A percentile compares a stretch with the other conserved stretches of the same genome.
Evolutionary conservation across 2,888 invertebrate genomes (phyloP).

Genomic region (Drosophila tanythrix): DNA sequence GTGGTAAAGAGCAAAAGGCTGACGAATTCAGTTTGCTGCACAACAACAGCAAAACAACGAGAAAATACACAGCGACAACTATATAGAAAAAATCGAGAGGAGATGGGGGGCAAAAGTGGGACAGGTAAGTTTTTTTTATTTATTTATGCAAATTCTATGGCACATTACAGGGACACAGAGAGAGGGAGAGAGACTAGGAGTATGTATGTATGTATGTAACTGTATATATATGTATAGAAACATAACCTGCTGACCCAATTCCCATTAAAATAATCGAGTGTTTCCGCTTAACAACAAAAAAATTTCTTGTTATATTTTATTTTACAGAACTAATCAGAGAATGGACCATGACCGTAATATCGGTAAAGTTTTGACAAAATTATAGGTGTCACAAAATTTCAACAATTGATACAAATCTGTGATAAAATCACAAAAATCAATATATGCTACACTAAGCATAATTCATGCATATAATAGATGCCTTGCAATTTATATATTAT

Average conservation of each 20-base stretch:
- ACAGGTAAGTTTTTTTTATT: conserved; percentile 50
- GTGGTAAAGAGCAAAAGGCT: conserved; percentile 23
- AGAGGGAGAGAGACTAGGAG: not conserved
- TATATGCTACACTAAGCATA: not conserved
- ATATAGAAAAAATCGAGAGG: conserved; percentile 1
- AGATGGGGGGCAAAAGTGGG: conserved; percentile 21
- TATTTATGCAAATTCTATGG: conserved; percentile 60
- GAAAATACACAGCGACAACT: conserved; percentile 19
- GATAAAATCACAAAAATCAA: not conserved
- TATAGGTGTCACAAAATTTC: not conserved
- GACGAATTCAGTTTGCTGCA: conserved; percentile 3
- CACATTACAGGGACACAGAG: not conserved
- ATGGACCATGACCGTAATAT: not conserved
- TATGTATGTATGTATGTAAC: not conserved
- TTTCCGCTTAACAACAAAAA: not conserved
- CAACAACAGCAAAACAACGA: not conserved
- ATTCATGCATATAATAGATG: not conserved
- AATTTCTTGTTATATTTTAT: not conserved
- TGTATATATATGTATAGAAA: not conserved
- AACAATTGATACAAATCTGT: not conserved
- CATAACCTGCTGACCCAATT: conserved; percentile 46
- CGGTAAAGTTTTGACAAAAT: not conserved
- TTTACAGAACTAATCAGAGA: not conserved
- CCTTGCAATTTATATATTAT: not conserved
- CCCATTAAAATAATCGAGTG: not conserved